Conservation (phyloP, 2,888 invertebrate genomes). For the Paralinhomoeus sp. region DNA sequence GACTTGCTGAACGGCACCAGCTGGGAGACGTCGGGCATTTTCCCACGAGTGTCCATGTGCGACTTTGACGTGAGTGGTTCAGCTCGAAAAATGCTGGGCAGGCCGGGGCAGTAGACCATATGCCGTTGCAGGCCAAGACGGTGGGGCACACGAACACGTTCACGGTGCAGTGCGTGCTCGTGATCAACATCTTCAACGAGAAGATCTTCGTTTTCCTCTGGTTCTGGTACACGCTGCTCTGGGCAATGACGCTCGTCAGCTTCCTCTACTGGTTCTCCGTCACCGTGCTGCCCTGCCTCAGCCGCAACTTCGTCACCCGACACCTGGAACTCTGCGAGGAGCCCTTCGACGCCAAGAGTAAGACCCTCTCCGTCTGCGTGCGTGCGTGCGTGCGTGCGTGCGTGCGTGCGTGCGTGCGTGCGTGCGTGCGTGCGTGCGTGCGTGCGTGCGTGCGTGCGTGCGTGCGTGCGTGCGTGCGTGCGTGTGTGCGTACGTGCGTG, state of each 20-base stretch:
- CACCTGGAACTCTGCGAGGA: conserved; percentile 24
- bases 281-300: conserved; percentile 12
- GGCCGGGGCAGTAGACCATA: too few species aligned
- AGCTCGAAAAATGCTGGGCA: too few species aligned
- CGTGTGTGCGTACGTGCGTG: too few species aligned
- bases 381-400: too few species aligned
- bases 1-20: conserved; percentile 18
- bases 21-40: conserved; percentile 20
- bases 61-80: conserved; percentile 17
- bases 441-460: too few species aligned
- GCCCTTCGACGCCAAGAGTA: conserved; percentile 15
- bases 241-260: conserved; percentile 13
- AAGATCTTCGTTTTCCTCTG: conserved; percentile 16
- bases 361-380: too few species aligned
- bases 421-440: too few species aligned
- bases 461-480: too few species aligned
- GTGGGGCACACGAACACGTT: conserved; percentile 24
- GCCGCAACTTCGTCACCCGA: conserved; percentile 16
- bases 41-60: conserved; percentile 18
- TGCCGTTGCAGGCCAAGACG: conserved; percentile 16
- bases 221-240: conserved; percentile 21
- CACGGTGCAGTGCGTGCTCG: conserved; percentile 20
- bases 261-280: conserved; percentile 21
- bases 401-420: too few species aligned
- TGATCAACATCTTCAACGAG: conserved; percentile 19